phyloP scores from a whole-genome alignment of 2,888 invertebrate genomes.

The Caenorhabditis auriculariae region DNA sequence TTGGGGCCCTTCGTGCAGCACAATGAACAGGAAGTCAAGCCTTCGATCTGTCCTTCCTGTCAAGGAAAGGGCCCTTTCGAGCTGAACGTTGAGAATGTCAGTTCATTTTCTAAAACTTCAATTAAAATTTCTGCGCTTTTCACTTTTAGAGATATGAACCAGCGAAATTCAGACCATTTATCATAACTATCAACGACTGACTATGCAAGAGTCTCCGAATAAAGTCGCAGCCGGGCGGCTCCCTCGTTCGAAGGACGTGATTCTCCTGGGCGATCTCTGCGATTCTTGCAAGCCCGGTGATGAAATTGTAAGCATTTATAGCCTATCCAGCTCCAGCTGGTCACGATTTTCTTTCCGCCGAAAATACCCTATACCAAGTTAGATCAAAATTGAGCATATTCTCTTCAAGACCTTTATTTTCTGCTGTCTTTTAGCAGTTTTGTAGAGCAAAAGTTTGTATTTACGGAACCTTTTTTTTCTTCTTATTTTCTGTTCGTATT shows the following conservation, averaged over 20 bases:
- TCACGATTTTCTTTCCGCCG: no score
- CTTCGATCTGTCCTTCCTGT: constrained; percentile 95
- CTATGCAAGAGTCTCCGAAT: constrained; percentile 95
- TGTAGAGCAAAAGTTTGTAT: no score
- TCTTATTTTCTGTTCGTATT: neutral
- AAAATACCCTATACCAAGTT: no score
- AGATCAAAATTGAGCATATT: neutral
- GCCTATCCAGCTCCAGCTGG: no score
- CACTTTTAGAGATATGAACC: neutral
- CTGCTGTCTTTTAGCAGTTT: no score
- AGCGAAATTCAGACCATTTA: constrained; percentile 80
- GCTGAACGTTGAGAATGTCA: constrained; percentile 87
- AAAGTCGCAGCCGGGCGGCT: constrained; percentile 95
- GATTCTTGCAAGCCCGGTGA: constrained; percentile 97
- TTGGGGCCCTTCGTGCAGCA: constrained; percentile 91
- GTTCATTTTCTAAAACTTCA: neutral
- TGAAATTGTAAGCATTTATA: constrained; percentile 75
- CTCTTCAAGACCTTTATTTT: no score
- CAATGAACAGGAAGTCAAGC: constrained; percentile 81
- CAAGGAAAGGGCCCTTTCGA: constrained; percentile 92
- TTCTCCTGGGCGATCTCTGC: constrained; percentile 88
- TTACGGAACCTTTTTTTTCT: neutral
- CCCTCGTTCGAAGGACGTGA: constrained; percentile 94
- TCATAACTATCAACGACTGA: constrained; percentile 95
- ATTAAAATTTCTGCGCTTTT: no score